phyloP scores from a whole-genome alignment of 2,888 invertebrate species.

The Encarsia formosa region DNA sequence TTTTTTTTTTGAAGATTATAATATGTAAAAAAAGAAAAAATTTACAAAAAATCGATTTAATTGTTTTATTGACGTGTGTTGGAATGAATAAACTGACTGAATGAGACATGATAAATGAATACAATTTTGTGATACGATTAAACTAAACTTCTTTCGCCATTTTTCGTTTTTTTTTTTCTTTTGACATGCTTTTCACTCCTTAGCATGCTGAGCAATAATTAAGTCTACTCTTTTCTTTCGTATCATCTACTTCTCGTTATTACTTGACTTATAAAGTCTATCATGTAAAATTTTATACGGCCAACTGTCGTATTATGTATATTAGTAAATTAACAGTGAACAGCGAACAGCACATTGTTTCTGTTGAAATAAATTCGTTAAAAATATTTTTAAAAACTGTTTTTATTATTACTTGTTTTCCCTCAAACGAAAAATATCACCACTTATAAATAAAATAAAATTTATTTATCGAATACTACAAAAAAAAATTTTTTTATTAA shows the following conservation, averaged over 20 bases:
- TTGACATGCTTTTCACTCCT: conserved; percentile 25
- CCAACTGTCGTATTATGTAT: conserved; percentile 47
- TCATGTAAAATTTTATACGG: conserved; percentile 46
- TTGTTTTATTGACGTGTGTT: too few relatives aligned
- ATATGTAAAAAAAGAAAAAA: background rate
- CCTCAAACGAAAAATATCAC: background rate
- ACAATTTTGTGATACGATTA: conserved; percentile 46
- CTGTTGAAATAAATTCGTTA: conserved; percentile 50
- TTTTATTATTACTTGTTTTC: background rate
- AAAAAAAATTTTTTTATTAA: too few relatives aligned
- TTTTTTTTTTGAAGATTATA: background rate
- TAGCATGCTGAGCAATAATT: conserved; percentile 20
- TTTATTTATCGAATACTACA: too few relatives aligned
- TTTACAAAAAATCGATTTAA: background rate
- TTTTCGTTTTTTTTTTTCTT: conserved; percentile 16
- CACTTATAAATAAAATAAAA: background rate
- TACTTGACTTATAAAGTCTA: conserved; percentile 38
- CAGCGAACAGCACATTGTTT: conserved; percentile 49
- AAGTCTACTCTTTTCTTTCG: background rate
- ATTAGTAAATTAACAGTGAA: conserved; percentile 49
- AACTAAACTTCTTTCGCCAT: conserved; percentile 34
- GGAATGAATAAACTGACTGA: conserved; percentile 2
- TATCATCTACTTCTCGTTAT: conserved; percentile 26
- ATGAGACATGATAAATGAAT: conserved; percentile 5
- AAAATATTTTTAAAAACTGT: conserved; percentile 35